Evolutionary conservation across 2,888 invertebrate genomes (phyloP).

Genomic region (Cataglyphis cursor): DNA sequence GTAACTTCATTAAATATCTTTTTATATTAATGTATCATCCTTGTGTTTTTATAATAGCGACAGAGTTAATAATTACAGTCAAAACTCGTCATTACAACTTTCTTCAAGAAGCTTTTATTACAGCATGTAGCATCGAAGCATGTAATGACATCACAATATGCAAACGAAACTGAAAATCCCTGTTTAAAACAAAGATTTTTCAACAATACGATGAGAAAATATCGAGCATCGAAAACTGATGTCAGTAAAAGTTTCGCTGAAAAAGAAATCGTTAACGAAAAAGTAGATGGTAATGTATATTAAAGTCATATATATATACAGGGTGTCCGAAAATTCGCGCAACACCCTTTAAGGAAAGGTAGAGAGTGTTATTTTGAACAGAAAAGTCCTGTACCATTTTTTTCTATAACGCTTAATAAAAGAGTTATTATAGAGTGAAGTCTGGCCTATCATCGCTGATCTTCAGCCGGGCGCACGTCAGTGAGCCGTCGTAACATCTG

Average conservation of each 20-base stretch:
- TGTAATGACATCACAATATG: constrained; percentile 55
- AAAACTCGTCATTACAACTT: constrained; percentile 10
- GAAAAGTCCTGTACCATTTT: no score
- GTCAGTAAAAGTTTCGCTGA: background rate
- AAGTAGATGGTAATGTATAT: constrained; percentile 22
- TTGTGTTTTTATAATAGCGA: background rate
- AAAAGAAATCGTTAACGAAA: constrained; percentile 5
- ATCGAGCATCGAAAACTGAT: background rate
- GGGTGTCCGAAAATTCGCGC: no score
- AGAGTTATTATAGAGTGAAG: no score
- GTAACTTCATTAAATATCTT: background rate
- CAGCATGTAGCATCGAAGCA: constrained; percentile 59
- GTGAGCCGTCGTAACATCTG: no score
- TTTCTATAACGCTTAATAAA: no score
- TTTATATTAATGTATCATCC: background rate
- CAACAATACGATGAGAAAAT: constrained; percentile 54
- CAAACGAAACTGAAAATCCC: constrained; percentile 59
- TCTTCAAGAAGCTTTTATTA: constrained; percentile 20
- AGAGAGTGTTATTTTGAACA: no score
- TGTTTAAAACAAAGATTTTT: constrained; percentile 67
- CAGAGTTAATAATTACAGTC: constrained; percentile 22
- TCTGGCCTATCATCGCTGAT: no score
- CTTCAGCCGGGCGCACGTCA: no score
- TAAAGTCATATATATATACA: constrained; percentile 30
- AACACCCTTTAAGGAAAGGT: no score